Base-by-base conservation (phyloP, 2,113 vertebrate genomes). In the Urocolius indicus region DNA sequence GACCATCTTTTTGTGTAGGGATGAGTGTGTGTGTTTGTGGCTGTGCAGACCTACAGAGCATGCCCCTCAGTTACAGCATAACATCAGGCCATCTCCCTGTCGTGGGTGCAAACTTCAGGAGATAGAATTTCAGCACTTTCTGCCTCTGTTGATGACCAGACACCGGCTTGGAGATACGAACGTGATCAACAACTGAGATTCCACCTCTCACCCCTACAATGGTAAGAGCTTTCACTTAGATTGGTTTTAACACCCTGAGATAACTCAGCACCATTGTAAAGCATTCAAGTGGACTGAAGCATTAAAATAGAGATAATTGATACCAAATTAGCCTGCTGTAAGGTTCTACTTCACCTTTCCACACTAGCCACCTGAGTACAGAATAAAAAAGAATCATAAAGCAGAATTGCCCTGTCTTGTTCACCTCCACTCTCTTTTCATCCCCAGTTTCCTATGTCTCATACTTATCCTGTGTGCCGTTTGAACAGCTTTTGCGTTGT, bases 81-180 rank as follows among this genome's bases (percentile, higher is more conserved):
- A 78, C 27, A 7, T 43, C 46, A 38, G 13, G 34, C 24, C 16
- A 49, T 55, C 58, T 91, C 46, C 32, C 45, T 51, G 12, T 30
- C 34, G 36, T 0, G 0, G 34, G 34, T 19, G 9, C 45, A 72
- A 22, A 41, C 67, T 75, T 66, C 5, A 61, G 49, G 45, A 87
- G 34, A 41, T 61, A 32, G 52, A 13, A 68, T 52, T 52, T 71
- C 29, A 72, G 52, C 29, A 22, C 16, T 21, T 94, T 71, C 54
- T 85, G 57, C 48, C 36, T 72, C 13, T 75, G 48, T 62, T 79
- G 66, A 34, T 78, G 52, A n/a, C 29, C 22, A 79, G 51, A 45
- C 14, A 26, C n/a, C 49, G 51, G 26, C n/a, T 73, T 2, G 4
- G 77, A 75, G 54, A 36, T 63, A 38, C 22, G 22, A 77, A 32